Conservation (phyloP, 1,140 invertebrate genomes). For the Leptoteleia sp. region DNA sequence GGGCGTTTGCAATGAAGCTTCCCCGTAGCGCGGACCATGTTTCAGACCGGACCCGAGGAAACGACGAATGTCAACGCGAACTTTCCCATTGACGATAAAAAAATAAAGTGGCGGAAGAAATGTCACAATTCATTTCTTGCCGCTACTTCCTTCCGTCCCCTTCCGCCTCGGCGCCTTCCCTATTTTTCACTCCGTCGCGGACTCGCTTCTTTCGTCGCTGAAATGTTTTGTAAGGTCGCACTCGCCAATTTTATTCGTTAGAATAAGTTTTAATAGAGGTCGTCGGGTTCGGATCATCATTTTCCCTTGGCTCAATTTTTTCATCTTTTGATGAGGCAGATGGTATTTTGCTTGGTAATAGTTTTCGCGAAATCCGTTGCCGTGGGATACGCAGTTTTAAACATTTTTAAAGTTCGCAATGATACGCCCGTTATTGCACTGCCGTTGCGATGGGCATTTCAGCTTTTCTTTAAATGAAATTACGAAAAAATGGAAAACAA, state of each 20-base stretch:
- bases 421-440: no score
- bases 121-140: slow-evolving; percentile 49
- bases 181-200: slow-evolving; percentile 4
- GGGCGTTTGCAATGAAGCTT: slow-evolving; percentile 60
- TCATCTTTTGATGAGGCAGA: background rate
- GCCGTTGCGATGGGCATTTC: no score
- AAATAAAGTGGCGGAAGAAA: slow-evolving; percentile 57
- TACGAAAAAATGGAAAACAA: no score
- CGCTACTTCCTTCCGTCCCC: slow-evolving; percentile 3
- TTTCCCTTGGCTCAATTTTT: background rate
- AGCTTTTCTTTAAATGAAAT: no score
- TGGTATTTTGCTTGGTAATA: background rate
- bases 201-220: slow-evolving; percentile 2
- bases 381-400: no score
- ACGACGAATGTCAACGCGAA: slow-evolving; percentile 61
- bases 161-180: background rate
- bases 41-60: slow-evolving; percentile 58
- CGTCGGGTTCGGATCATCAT: slow-evolving; percentile 2
- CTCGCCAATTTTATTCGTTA: slow-evolving; percentile 33
- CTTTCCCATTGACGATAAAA: slow-evolving; percentile 57
- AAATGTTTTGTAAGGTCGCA: slow-evolving; percentile 29
- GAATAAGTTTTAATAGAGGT: slow-evolving; percentile 39
- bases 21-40: slow-evolving; percentile 24
- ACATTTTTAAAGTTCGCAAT: no score
- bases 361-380: no score